These are phyloP conservation scores for Malurus leucopterus DNA, from an alignment of 2,797 vertebrate genomes.

Conservation along the genomic window DNA sequence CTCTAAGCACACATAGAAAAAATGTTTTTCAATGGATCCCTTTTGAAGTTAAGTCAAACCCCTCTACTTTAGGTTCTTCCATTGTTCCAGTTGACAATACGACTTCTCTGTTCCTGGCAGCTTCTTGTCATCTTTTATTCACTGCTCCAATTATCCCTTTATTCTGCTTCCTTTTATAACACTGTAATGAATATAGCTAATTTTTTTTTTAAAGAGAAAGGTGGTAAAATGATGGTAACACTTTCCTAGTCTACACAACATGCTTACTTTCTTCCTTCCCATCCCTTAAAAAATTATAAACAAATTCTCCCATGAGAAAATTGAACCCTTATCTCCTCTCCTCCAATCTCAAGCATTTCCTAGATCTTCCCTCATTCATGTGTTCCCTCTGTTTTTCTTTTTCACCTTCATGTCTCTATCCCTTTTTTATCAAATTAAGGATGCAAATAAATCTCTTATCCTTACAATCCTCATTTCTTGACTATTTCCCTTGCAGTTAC, in stretches of 20 bases:
- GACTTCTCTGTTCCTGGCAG: neutral
- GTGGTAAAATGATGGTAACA: neutral
- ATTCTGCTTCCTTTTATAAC: neutral
- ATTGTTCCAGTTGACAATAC: neutral
- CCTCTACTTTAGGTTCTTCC: neutral
- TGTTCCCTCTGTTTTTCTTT: neutral
- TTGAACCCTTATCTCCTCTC: neutral
- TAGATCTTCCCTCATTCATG: neutral
- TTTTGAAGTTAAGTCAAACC: neutral
- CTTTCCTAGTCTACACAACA: neutral
- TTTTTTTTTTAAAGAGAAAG: neutral
- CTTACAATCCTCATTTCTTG: neutral
- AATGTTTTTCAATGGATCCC: neutral
- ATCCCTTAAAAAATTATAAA: neutral
- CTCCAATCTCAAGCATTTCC: neutral
- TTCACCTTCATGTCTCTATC: neutral
- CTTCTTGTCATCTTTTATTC: neutral
- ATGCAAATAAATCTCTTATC: neutral
- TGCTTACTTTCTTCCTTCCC: neutral
- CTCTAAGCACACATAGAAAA: neutral
- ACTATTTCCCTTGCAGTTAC: neutral
- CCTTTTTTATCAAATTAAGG: neutral
- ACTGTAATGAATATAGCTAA: neutral
- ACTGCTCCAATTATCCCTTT: neutral
- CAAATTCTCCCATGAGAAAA: neutral